A percentile compares a stretch with the other conserved stretches of the same genome.
These are phyloP conservation scores for Pitta sordida DNA, from an alignment of 2,113 vertebrate species.

Conservation along the genomic window DNA sequence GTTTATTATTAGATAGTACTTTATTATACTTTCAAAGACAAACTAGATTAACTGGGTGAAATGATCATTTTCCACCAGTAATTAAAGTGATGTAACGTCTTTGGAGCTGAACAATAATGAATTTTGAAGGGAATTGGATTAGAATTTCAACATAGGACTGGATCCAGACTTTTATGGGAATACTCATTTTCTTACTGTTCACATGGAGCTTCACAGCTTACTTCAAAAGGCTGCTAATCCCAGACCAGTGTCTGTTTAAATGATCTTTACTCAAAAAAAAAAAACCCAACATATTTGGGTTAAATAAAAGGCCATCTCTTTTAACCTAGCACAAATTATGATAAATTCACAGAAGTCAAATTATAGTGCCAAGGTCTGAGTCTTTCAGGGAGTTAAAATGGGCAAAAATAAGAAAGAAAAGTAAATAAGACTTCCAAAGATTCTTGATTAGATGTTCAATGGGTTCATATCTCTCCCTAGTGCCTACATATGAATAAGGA, in stretches of 20 bases:
- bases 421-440: neutral
- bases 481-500: neutral
- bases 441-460: neutral
- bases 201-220: neutral
- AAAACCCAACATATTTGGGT: neutral
- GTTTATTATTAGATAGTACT: conserved; percentile 49
- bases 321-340: neutral
- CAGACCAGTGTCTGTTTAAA: neutral
- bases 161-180: neutral
- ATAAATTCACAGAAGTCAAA: neutral
- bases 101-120: neutral
- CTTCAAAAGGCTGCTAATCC: neutral
- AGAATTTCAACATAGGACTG: neutral
- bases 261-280: neutral
- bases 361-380: neutral
- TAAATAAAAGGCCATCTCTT: neutral
- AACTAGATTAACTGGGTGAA: conserved; percentile 35
- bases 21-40: conserved; percentile 56
- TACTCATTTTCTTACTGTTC: neutral
- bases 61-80: conserved; percentile 20
- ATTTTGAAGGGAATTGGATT: neutral
- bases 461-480: neutral
- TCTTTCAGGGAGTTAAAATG: neutral
- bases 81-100: conserved; percentile 38
- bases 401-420: neutral